phyloP scores from a whole-genome alignment of 1,140 invertebrate species.

The Venustaconcha ellipsiformis region DNA sequence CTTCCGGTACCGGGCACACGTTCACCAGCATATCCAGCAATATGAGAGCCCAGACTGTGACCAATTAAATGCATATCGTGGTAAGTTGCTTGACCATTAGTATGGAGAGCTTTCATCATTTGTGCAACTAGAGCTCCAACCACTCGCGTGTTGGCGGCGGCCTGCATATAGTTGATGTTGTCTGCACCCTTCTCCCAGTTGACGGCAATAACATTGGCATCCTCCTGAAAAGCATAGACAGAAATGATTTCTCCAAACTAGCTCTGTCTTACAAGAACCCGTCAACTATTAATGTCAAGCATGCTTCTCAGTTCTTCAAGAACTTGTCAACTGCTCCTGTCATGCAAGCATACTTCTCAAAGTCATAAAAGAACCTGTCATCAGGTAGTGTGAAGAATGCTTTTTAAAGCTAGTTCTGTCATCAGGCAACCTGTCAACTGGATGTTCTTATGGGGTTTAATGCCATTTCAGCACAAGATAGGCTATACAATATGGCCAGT shows the following conservation, averaged over 20 bases:
- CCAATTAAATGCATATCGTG: conserved; percentile 55
- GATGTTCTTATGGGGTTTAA: too few species aligned
- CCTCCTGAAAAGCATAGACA: conserved; percentile 70
- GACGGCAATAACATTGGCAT: conserved; percentile 91
- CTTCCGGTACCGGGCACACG: conserved; percentile 73
- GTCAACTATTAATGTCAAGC: too few species aligned
- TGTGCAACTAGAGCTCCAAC: conserved; percentile 92
- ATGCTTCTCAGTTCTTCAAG: too few species aligned
- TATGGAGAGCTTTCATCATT: conserved; percentile 71
- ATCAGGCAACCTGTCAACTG: too few species aligned
- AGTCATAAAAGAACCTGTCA: too few species aligned
- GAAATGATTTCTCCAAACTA: not conserved
- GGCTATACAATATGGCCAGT: too few species aligned
- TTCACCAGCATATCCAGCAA: conserved; percentile 58
- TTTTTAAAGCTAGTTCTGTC: too few species aligned
- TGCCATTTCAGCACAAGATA: too few species aligned
- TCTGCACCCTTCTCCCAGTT: conserved; percentile 93
- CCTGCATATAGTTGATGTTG: conserved; percentile 87
- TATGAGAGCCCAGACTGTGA: conserved; percentile 63
- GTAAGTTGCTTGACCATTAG: conserved; percentile 4
- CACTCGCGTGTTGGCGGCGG: conserved; percentile 90
- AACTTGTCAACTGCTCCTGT: too few species aligned
- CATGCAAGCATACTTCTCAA: too few species aligned
- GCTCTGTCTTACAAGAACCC: too few species aligned
- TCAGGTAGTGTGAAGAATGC: too few species aligned